Evolutionary conservation across 2,113 vertebrate species (phyloP), one percentile per base, ranked within the genome.

Genomic region (Sorex araneus): DNA sequence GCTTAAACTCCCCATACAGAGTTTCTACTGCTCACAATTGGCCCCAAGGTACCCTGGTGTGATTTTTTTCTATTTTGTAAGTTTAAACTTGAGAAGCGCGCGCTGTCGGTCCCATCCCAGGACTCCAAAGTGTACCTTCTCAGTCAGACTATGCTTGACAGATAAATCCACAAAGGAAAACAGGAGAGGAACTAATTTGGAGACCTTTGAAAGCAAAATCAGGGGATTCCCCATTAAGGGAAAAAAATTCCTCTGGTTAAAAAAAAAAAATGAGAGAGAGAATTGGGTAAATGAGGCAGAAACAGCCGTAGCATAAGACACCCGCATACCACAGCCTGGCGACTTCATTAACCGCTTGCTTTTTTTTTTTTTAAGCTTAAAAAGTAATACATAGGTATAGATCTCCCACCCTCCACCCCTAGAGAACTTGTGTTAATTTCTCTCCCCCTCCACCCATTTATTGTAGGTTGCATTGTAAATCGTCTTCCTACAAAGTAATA

Each of bases 231-330:
- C 86, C 84, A 45, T 34, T 73, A 94, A 23, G 81, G 67, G 89
- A 93, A 94, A 95, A 81, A 96, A 81, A 93, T 91, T 87, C 92
- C 64, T 95, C 87, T 89, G 84, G 87, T 89, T 92, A 78, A 75
- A 84, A 84, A 93, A 89, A 78, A 74, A 81, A 84, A 92, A 92
- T 74, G 40, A 82, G n/a, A n/a, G n/a, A n/a, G n/a, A 84, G 80
- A 95, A 92, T 89, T 78, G 92, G 76, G 80, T 89, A 94, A 91
- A 95, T 69, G 94, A 93, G 89, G 85, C 92, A 91, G 95, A 92
- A 86, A 91, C 67, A 86, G 60, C 75, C 25, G 32, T 25, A 47
- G 47, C 60, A 25, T 63, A 90, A 90, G 85, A 92, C 67, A 87
- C 18, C n/a, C 2, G 4, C 12, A 43, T 27, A 19, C 79, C 89